phyloP scores from a whole-genome alignment of 2,113 vertebrate genomes.

The Lepus europaeus region DNA sequence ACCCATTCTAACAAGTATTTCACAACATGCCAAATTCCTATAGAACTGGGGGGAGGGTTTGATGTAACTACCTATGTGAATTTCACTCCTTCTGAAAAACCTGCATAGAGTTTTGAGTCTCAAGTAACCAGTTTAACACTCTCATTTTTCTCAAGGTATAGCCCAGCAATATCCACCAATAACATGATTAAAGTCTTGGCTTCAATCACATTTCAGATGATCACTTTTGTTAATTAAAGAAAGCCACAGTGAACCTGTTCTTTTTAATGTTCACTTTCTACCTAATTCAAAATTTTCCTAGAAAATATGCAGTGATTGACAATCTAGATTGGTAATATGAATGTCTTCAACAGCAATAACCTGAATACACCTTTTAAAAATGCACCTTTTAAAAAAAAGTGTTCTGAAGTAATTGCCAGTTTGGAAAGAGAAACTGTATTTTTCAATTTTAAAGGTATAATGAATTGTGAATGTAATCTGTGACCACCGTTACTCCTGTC shows the following conservation, averaged over 20 bases:
- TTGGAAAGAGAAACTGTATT: constrained; percentile 29
- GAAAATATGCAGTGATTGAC: background rate
- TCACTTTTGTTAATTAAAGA: background rate
- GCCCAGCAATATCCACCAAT: background rate
- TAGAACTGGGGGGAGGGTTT: background rate
- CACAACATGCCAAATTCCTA: background rate
- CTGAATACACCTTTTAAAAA: background rate
- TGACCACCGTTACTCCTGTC: background rate
- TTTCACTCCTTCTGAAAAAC: background rate
- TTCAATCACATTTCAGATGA: background rate
- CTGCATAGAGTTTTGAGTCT: background rate
- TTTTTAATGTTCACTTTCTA: background rate
- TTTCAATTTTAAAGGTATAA: background rate
- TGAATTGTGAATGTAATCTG: background rate
- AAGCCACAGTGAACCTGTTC: background rate
- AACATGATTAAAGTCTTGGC: constrained; percentile 8
- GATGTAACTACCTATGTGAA: background rate
- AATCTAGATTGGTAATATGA: background rate
- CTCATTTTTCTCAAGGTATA: background rate
- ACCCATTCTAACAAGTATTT: constrained; percentile 20
- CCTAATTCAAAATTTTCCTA: background rate
- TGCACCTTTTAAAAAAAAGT: background rate
- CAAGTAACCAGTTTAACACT: background rate
- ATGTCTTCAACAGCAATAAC: background rate
- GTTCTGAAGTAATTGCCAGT: background rate